Base-by-base conservation (phyloP, 2,888 invertebrate species). In the Epistrophe eligans region DNA sequence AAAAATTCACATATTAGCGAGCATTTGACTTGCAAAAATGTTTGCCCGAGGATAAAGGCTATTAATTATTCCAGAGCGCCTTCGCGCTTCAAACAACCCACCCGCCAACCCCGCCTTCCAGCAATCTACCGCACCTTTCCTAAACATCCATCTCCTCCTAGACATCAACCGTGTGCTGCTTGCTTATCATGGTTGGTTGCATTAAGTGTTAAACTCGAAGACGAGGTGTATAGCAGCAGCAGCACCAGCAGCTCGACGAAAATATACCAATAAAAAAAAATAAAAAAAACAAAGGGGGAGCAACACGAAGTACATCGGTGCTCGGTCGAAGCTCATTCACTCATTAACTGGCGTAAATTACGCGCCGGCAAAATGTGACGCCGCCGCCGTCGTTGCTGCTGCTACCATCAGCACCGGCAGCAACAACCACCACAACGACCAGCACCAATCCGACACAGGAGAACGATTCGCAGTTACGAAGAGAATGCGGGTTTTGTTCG, bases 311-410 rank as follows among this genome's bases (percentile, higher is more conserved):
- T n/a, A 79, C 62, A 57, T 57, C 0, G 35, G 58, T 58, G 62
- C 80, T 66, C 74, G 48, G 52, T 67, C 40, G 79, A 83, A 87
- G 87, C 87, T 87, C 83, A 83, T 87, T 87, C 87, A 79, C 83
- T 82, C 87, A 87, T 87, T 87, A 87, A 87, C 87, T 83, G 87
- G 79, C 87, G 79, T 87, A 87, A 83, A 83, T 83, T 87, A 87
- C 87, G 77, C 79, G 84, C 83, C 66, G 50, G 62, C 50, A 70
- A 74, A 57, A 67, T 48, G 74, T 58, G 52, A 52, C 48, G 77
- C 67, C 40, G 66, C 19, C 24, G 77, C 67, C 40, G 66, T n/a
- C 24, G 24, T 24, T 5, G 45, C 45, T 24, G 32, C 28, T 19
- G 19, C 45, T 15, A 35, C 7, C 5, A 15, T 4, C 11, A 43